Evolutionary conservation across 2,888 invertebrate species (phyloP), one percentile per base, ranked within the genome.

Genomic region (Antheraea assamensis): DNA sequence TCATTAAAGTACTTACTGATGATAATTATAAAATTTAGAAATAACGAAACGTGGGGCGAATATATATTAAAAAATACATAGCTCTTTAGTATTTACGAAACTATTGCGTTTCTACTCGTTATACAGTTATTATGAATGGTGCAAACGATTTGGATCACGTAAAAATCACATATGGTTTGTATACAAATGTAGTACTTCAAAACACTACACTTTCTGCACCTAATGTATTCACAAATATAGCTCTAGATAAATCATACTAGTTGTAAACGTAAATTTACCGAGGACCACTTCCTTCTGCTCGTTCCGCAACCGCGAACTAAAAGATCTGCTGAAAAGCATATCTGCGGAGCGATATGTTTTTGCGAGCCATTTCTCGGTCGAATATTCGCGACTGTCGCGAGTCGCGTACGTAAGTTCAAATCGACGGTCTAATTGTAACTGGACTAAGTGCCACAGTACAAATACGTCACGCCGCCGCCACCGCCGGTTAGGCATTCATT

Each of bases 211-310:
- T 42, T 42, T 42, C 58, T 10, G 13, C 58, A 10, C 58, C 58
- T 58, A 24, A 2, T 24, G 58, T 13, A 42, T 58, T 24, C n/a
- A 58, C 58, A 58, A 24, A 30, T 35, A 68, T 35, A 68, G 5
- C 35, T 35, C 68, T 4, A 27, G 61, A 2, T 27, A 35, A 35
- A 35, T 3, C 7, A n/a, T n/a, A 35, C 68, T 13, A 68, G 68
- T 35, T 10, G 10, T 35, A 35, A n/a, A 68, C 35, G 70, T 58
- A 70, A 70, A 73, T 94, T 92, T 95, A 97, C 97, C 97, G 84
- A 97, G 92, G 81, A 97, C 91, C 76, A 97, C 94, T 93, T 97
- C 97, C 90, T 96, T 96, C 88, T 95, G 95, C 80, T 96, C 95
- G 89, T 95, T 95, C 85, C 97, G 92, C 76, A 96, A 93, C 72